Evolutionary conservation across 2,113 vertebrate species (phyloP).

Genomic region (Dunckerocampus dactyliophorus): DNA sequence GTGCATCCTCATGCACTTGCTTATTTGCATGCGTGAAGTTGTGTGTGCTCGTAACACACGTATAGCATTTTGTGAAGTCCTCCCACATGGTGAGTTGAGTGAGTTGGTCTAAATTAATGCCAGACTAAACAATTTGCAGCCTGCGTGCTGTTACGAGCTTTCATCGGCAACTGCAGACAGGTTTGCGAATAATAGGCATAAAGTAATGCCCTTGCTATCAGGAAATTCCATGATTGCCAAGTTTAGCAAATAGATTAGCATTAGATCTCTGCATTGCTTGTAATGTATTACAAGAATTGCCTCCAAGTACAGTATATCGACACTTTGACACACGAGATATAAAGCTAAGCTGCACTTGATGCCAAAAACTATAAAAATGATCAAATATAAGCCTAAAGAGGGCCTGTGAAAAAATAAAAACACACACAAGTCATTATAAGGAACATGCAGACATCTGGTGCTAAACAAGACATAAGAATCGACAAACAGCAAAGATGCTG

Average conservation of each 20-base stretch:
- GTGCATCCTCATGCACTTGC: constrained; percentile 23
- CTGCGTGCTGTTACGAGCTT: constrained; percentile 62
- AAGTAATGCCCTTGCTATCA: constrained; percentile 57
- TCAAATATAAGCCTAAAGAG: neutral
- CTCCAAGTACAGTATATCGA: neutral
- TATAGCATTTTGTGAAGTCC: constrained; percentile 59
- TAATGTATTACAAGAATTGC: constrained; percentile 41
- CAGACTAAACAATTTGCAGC: constrained; percentile 52
- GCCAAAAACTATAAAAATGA: neutral
- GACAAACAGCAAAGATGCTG: constrained; percentile 59
- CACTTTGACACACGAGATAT: neutral
- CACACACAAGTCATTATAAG: neutral
- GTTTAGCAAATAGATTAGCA: constrained; percentile 43
- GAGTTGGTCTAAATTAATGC: constrained; percentile 40
- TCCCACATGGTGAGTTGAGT: constrained; percentile 55
- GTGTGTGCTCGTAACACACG: constrained; percentile 55
- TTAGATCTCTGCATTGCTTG: constrained; percentile 40
- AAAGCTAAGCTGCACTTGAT: constrained; percentile 14
- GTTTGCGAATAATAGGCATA: constrained; percentile 71
- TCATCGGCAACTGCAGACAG: constrained; percentile 67
- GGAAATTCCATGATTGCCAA: constrained; percentile 61
- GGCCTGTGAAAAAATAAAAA: constrained; percentile 1
- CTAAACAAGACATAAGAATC: constrained; percentile 50
- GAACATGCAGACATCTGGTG: neutral
- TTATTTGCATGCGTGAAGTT: neutral